Base-by-base conservation (phyloP, 2,113 vertebrate species). In the Raja brachyura region DNA sequence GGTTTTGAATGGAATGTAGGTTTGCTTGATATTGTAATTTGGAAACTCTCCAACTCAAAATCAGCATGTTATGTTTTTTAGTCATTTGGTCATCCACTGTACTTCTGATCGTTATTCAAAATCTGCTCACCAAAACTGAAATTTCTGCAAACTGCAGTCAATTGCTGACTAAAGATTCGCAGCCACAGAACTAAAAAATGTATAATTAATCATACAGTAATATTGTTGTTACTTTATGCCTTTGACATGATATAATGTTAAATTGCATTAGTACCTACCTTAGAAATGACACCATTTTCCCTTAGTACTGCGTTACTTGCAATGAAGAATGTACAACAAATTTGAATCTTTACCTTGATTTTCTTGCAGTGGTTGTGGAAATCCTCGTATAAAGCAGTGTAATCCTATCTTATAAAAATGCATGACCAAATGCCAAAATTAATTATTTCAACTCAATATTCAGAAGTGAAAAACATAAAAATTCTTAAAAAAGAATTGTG, bases 1-100 rank as follows among this genome's bases (percentile, higher is more conserved):
- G 98, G 97, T 94, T 99, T 99, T 13, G 98, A 99, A 94, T 99
- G 97, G 98, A 98, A 99, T 0, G 98, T 99, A 96, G 97, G 97
- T 94, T 93, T 59, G 4, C 13, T 20, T 0, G 22, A 39, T 28
- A 61, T 9, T 63, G 63, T 66, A 31, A 20, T 63, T 16, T 11
- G 28, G n/a, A 61, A 25, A 28, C 6, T 8, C 5, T 31, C 10
- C n/a, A 63, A 88, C 1, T 88, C 13, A 63, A 25, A 59, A 83
- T 56, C 20, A 48, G 33, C 25, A 13, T 31, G 3, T 33, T 11
- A n/a, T 88, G 63, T n/a, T 81, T 81, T 59, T 28, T 0, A 28
- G 31, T 31, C 59, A 88, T 6, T 66, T 56, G 2, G 56, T 28
- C 83, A 86, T n/a, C 83, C 83, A 63, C 9, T 61, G 28, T n/a